Conservation (phyloP, 2,888 invertebrate genomes). For the Anodontia alba region DNA sequence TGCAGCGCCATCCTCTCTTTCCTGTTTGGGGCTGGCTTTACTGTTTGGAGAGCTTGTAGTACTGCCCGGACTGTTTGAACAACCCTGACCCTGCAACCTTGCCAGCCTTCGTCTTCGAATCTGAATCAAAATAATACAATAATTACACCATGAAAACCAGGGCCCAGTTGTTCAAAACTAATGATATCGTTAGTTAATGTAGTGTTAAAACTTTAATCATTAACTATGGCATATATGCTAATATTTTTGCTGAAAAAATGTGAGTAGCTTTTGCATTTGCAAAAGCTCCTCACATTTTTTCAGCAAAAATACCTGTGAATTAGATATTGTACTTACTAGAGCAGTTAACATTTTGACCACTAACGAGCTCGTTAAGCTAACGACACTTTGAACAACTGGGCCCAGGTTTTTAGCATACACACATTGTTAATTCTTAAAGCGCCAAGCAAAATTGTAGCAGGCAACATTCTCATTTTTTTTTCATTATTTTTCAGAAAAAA, state of each 20-base stretch:
- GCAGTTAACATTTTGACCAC: too few relatives aligned
- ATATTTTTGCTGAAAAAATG: not conserved
- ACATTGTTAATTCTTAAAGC: too few relatives aligned
- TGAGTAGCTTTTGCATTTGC: too few relatives aligned
- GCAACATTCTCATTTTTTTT: too few relatives aligned
- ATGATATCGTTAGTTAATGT: not conserved
- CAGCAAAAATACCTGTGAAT: not conserved
- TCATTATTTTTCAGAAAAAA: too few relatives aligned
- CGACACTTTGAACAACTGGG: too few relatives aligned
- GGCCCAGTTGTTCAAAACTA: too few relatives aligned
- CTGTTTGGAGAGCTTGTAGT: slow-evolving; percentile 19
- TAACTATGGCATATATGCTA: not conserved
- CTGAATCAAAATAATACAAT: slow-evolving; percentile 86
- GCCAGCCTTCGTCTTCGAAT: slow-evolving; percentile 92
- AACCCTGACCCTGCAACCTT: slow-evolving; percentile 89
- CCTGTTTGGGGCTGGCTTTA: not conserved
- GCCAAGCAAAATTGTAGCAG: too few relatives aligned
- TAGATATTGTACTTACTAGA: not conserved
- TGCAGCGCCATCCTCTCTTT: not conserved
- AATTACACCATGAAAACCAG: too few relatives aligned
- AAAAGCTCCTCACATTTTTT: too few relatives aligned
- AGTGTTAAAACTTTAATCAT: not conserved
- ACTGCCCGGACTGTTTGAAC: slow-evolving; percentile 26
- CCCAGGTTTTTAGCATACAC: too few relatives aligned
- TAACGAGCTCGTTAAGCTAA: too few relatives aligned